Percentiles rank a stretch among this genome's conserved stretches.
Conservation (phyloP, 37 sponge, comb jelly and placozoan species). For the Lycopodina hypogea region DNA sequence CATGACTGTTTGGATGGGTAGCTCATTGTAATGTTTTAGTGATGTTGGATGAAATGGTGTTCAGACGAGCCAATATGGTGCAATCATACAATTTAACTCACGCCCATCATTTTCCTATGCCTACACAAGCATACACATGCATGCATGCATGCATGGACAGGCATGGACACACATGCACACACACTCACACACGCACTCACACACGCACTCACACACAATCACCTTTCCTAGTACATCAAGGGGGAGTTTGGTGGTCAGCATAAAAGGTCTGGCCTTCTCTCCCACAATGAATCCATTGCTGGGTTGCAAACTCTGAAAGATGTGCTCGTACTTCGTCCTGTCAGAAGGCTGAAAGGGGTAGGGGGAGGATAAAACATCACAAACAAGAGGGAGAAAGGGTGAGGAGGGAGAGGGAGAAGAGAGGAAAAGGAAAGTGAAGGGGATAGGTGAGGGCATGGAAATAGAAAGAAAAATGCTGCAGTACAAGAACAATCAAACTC, state of each 20-base stretch:
- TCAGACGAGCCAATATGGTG: too few species aligned
- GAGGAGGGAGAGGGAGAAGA: neutral
- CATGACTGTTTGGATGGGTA: too few species aligned
- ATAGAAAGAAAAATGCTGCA: too few species aligned
- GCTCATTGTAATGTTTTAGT: too few species aligned
- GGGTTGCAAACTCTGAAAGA: conserved; percentile 44
- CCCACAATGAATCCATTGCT: conserved; percentile 57
- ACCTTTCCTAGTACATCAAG: conserved; percentile 70
- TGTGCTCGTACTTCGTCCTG: neutral
- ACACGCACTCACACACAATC: neutral
- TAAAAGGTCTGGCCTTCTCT: conserved; percentile 56
- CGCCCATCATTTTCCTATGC: too few species aligned
- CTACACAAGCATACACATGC: too few species aligned
- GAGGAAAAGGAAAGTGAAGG: neutral
- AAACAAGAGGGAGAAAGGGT: neutral
- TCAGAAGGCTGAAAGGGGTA: neutral
- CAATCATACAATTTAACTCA: too few species aligned
- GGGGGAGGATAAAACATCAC: neutral
- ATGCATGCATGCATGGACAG: neutral
- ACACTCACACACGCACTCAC: conserved; percentile 5
- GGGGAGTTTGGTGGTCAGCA: conserved; percentile 63
- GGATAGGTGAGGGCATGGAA: too few species aligned
- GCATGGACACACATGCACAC: neutral
- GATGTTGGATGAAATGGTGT: too few species aligned
- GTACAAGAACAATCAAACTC: too few species aligned